phyloP scores from a whole-genome alignment of 2,888 invertebrate genomes.

The Cheilosia vulpina region DNA sequence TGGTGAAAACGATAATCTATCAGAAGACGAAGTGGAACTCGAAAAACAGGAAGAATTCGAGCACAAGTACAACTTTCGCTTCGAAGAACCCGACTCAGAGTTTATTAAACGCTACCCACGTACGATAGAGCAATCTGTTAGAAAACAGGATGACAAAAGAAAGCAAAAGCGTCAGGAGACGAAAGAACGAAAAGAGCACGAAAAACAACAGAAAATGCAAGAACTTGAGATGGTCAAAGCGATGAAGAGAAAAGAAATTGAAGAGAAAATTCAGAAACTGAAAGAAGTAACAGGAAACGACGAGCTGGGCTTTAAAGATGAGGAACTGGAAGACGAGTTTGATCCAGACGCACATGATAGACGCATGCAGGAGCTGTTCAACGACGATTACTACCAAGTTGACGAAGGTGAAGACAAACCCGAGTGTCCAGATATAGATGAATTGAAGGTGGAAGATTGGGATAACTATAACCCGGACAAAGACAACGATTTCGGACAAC shows the following conservation, averaged over 20 bases:
- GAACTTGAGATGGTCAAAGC: conserved; percentile 95
- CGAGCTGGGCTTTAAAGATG: conserved; percentile 85
- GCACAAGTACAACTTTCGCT: conserved; percentile 97
- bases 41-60: conserved; percentile 96
- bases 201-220: conserved; percentile 91
- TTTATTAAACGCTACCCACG: conserved; percentile 97
- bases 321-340: conserved; percentile 95
- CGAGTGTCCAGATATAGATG: conserved; percentile 91
- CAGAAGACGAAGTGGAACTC: conserved; percentile 91
- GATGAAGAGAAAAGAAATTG: conserved; percentile 94
- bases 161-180: conserved; percentile 90
- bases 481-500: conserved; percentile 85
- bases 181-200: conserved; percentile 89
- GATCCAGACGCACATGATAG: conserved; percentile 94
- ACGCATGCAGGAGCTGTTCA: conserved; percentile 93
- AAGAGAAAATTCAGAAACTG: conserved; percentile 93
- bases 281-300: conserved; percentile 95
- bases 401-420: conserved; percentile 91
- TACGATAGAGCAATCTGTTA: conserved; percentile 91
- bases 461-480: conserved; percentile 85
- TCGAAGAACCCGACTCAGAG: conserved; percentile 97
- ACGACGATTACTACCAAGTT: conserved; percentile 93
- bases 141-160: conserved; percentile 91
- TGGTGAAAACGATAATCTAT: conserved; percentile 86
- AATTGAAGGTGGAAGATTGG: conserved; percentile 83